These are phyloP conservation scores for Penaeus monodon DNA, from an alignment of 2,888 invertebrate species.

Conservation along the genomic window DNA sequence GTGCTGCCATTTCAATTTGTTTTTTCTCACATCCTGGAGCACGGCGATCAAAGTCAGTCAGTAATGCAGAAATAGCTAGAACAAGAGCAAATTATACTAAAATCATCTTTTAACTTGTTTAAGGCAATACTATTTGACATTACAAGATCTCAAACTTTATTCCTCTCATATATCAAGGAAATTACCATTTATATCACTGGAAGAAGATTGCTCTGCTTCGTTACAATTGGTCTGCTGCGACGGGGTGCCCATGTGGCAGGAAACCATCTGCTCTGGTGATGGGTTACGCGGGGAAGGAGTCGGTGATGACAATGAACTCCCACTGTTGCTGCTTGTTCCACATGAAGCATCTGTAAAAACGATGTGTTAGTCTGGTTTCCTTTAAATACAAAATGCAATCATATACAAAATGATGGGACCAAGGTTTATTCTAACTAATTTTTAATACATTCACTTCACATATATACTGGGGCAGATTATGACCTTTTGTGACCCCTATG, in stretches of 20 bases:
- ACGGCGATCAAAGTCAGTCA: slow-evolving; percentile 47
- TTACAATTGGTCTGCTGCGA: background rate
- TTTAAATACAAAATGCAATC: background rate
- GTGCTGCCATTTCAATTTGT: slow-evolving; percentile 31
- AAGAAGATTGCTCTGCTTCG: background rate
- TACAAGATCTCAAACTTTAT: too few relatives aligned
- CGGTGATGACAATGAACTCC: slow-evolving; percentile 44
- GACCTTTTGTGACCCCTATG: too few relatives aligned
- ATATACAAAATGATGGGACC: background rate
- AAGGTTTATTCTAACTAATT: background rate
- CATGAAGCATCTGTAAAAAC: slow-evolving; percentile 28
- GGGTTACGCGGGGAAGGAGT: slow-evolving; percentile 37
- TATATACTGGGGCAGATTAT: too few relatives aligned
- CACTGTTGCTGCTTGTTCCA: slow-evolving; percentile 36
- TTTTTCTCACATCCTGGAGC: slow-evolving; percentile 60
- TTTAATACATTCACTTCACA: too few relatives aligned
- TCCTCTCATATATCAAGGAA: background rate
- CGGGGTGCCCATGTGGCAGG: slow-evolving; percentile 1
- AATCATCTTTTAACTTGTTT: too few relatives aligned
- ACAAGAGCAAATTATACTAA: background rate
- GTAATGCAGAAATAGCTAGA: slow-evolving; percentile 40
- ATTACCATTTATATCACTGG: slow-evolving; percentile 30
- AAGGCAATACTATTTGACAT: too few relatives aligned
- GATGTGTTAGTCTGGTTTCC: background rate
- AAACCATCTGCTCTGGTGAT: slow-evolving; percentile 39